Percentiles rank a stretch among this genome's conserved stretches.
These are phyloP conservation scores for Patagioenas fasciata DNA, from an alignment of 2,113 vertebrate genomes.

Conservation along the genomic window DNA sequence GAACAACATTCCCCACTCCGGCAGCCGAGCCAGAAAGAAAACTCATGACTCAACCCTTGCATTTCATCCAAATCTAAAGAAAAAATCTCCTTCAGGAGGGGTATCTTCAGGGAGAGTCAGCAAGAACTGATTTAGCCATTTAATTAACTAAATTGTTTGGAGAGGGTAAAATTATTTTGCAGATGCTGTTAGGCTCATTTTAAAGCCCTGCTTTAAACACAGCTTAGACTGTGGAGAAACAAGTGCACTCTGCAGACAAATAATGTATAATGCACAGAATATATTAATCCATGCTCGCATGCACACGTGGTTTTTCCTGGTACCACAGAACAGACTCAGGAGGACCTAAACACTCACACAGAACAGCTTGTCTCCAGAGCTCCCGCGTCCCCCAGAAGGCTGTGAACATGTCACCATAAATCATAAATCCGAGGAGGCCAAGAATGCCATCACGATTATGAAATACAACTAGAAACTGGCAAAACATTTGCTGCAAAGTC, in stretches of 20 bases:
- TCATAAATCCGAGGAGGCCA: not conserved
- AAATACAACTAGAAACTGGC: not conserved
- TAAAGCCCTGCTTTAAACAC: not conserved
- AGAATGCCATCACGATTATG: not conserved
- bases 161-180: not conserved
- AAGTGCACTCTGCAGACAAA: not conserved
- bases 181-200: not conserved
- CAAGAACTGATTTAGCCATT: not conserved
- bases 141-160: not conserved
- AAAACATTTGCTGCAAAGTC: not conserved
- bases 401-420: not conserved
- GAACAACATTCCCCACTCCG: not conserved
- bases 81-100: not conserved
- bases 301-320: not conserved
- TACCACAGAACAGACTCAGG: not conserved
- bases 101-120: conserved; percentile 4
- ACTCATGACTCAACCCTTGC: conserved; percentile 18
- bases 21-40: conserved; percentile 26
- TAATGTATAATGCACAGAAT: fast-evolving
- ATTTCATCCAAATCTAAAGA: conserved; percentile 37
- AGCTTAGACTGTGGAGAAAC: not conserved
- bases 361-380: conserved; percentile 20
- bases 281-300: fast-evolving
- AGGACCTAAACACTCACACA: not conserved
- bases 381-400: not conserved